Percentiles rank a stretch among this genome's conserved stretches.
Evolutionary conservation across 2,888 invertebrate genomes (phyloP).

Genomic region (Microctonus aethiopoides): DNA sequence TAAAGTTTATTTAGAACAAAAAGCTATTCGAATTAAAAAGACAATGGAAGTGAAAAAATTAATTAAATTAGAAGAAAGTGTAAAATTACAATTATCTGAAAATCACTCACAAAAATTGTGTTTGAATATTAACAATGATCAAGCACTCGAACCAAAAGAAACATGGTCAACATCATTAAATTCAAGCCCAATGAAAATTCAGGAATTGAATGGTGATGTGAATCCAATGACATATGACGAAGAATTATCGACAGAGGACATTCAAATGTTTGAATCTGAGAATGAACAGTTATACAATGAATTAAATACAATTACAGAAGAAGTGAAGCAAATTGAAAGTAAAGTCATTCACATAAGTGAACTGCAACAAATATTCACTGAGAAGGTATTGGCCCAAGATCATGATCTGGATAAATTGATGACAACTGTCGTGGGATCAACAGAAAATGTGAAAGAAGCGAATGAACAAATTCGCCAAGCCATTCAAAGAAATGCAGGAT

Average conservation of each 20-base stretch:
- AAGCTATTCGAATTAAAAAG: conserved; percentile 86
- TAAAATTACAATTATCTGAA: conserved; percentile 31
- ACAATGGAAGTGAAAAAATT: conserved; percentile 86
- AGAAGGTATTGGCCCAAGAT: conserved; percentile 95
- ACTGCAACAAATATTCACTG: conserved; percentile 95
- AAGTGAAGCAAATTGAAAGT: conserved; percentile 88
- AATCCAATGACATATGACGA: conserved; percentile 69
- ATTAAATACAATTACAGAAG: conserved; percentile 88
- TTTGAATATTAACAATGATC: conserved; percentile 54
- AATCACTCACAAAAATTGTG: conserved; percentile 50
- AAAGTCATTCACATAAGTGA: conserved; percentile 96
- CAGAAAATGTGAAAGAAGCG: conserved; percentile 95
- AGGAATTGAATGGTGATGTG: conserved; percentile 61
- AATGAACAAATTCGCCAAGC: conserved; percentile 98
- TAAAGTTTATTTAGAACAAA: conserved; percentile 88
- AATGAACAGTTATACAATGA: conserved; percentile 89
- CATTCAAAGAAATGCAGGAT: conserved; percentile 95
- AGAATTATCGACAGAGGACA: conserved; percentile 84
- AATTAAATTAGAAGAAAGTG: conserved; percentile 74
- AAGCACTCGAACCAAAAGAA: conserved; percentile 15
- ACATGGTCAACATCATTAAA: conserved; percentile 39
- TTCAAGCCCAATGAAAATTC: conserved; percentile 58
- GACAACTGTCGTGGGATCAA: conserved; percentile 88
- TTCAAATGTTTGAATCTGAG: conserved; percentile 93
- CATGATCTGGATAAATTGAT: conserved; percentile 92